These are phyloP conservation scores for Urocyon cinereoargenteus DNA, from an alignment of 2,797 vertebrate species.

Conservation along the genomic window DNA sequence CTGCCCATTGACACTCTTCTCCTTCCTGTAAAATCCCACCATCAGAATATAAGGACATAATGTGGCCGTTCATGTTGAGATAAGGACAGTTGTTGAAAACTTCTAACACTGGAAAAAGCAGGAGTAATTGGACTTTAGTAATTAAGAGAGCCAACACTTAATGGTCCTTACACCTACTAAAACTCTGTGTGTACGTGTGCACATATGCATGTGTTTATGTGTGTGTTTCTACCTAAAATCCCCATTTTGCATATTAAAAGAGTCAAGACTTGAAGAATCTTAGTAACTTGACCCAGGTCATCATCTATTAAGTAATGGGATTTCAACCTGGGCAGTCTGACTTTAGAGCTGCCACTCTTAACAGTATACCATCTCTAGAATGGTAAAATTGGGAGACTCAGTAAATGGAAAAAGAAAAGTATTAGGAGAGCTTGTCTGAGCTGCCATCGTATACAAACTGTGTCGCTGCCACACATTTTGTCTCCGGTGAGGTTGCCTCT, in stretches of 20 bases:
- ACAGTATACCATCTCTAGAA: background rate
- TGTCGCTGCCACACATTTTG: background rate
- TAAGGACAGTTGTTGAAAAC: background rate
- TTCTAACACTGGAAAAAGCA: background rate
- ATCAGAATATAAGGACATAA: background rate
- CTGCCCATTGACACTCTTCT: background rate
- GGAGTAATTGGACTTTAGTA: background rate
- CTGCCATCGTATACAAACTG: fast-evolving
- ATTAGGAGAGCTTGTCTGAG: background rate
- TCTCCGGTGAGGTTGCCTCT: background rate
- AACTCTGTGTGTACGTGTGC: background rate
- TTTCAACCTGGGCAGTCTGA: background rate
- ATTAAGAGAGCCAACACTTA: background rate
- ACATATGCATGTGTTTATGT: background rate
- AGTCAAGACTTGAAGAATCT: background rate
- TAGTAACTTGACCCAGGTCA: background rate
- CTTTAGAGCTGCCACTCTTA: background rate
- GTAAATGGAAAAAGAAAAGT: background rate
- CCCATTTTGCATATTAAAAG: background rate
- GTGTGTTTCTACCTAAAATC: background rate
- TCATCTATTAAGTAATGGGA: background rate
- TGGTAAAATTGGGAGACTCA: background rate
- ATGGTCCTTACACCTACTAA: background rate
- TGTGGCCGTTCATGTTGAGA: background rate
- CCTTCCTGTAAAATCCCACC: background rate